Base-by-base conservation (phyloP, 2,888 invertebrate genomes). In the Mechanitis mazaeus region DNA sequence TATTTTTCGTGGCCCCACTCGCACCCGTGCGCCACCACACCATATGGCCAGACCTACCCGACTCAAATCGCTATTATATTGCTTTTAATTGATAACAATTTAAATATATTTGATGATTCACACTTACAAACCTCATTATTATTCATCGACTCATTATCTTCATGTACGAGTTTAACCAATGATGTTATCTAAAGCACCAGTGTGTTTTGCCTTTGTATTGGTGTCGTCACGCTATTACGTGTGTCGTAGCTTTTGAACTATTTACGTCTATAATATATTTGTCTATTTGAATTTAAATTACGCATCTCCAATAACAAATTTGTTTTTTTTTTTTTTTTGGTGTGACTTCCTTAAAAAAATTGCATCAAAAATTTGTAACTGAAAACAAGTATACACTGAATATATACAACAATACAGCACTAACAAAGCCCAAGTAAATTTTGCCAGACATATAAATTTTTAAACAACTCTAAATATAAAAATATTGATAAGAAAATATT, bases 11-110 rank as follows among this genome's bases (percentile, higher is more conserved):
- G 77, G 83, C 77, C 81, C 61, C 69, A 72, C 66, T 61, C 61
- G 76, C 76, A 75, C 80, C 79, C 85, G 84, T 85, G 84, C 84
- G 63, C 68, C 59, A 71, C 68, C 59, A 71, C 82, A 69, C 85
- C 89, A 89, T 89, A 89, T 89, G 89, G 89, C 72, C 71, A 65
- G 76, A 76, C 77, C 84, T 81, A 79, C 83, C 82, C 84, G 76
- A 81, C 87, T 87, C 80, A 84, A 86, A 90, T 89, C 88, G 89
- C 86, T 87, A 89, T 89, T 90, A 88, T 88, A 90, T 89, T 90
- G 87, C 88, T 89, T 90, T 90, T 90, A 89, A 90, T 90, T 90
- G 90, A 90, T 90, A 90, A 90, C 90, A 90, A 90, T 90, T 89
- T 89, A 90, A 89, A 90, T 89, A 89, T 87, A 90, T 90, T 90